Evolutionary conservation across 2,888 invertebrate species (phyloP).

Genomic region (Harpagoxenus sublaevis): DNA sequence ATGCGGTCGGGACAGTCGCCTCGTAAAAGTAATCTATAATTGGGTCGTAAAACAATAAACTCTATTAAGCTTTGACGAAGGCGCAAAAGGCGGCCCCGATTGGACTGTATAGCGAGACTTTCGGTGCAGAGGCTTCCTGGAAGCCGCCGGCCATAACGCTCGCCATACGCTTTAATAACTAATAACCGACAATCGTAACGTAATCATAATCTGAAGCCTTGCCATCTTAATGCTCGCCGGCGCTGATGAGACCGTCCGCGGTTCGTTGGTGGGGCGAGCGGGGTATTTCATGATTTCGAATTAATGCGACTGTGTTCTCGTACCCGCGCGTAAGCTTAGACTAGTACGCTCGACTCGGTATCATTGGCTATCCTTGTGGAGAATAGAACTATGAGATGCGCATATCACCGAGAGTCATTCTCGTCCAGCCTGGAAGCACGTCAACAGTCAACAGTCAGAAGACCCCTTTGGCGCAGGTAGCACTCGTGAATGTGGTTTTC

Average conservation of each 20-base stretch:
- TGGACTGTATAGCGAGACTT: conserved; percentile 55
- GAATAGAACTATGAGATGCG: neutral
- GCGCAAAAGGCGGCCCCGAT: conserved; percentile 55
- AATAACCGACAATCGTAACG: conserved; percentile 74
- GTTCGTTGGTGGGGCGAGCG: neutral
- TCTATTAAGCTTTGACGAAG: conserved; percentile 78
- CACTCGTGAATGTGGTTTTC: conserved; percentile 79
- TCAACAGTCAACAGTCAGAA: conserved; percentile 67
- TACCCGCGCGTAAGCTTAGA: neutral
- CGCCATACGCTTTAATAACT: conserved; percentile 70
- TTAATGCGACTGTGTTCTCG: conserved; percentile 32
- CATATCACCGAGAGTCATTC: conserved; percentile 12
- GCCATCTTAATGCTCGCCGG: conserved; percentile 60
- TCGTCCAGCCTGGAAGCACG: conserved; percentile 54
- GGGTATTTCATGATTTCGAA: conserved; percentile 28
- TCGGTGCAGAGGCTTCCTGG: conserved; percentile 72
- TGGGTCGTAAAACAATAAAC: conserved; percentile 85
- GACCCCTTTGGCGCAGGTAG: conserved; percentile 71
- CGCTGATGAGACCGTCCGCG: conserved; percentile 51
- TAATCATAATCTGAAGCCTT: conserved; percentile 62
- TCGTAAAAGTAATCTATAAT: conserved; percentile 85
- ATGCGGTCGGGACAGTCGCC: conserved; percentile 66
- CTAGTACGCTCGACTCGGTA: neutral
- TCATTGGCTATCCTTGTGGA: neutral
- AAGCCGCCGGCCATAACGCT: conserved; percentile 64